phyloP scores from a whole-genome alignment of 1,140 invertebrate genomes.

The Temnothorax nylanderi region DNA sequence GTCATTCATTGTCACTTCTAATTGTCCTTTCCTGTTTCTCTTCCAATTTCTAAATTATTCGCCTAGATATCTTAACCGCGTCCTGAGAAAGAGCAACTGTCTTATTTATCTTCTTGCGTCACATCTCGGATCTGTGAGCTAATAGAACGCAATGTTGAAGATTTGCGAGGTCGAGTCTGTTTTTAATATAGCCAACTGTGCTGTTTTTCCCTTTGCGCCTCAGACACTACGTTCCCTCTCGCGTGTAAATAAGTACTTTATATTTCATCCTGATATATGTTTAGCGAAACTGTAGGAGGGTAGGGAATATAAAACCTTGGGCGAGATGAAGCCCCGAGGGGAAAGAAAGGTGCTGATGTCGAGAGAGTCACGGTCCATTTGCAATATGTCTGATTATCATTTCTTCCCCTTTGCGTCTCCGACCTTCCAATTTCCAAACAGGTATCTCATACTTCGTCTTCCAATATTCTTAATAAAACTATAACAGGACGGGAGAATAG shows the following conservation, averaged over 20 bases:
- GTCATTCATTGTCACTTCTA: not conserved
- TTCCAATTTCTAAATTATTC: constrained; percentile 22
- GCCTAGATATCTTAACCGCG: not conserved
- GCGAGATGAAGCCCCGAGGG: not conserved
- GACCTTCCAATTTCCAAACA: not conserved
- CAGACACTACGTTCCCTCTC: not conserved
- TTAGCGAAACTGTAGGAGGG: constrained; percentile 17
- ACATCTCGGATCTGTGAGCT: not conserved
- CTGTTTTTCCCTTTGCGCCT: not conserved
- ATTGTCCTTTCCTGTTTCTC: not conserved
- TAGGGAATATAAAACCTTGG: not conserved
- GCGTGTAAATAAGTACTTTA: constrained; percentile 10
- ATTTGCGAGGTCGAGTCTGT: not conserved
- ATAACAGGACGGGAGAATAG: not conserved
- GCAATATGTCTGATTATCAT: constrained; percentile 30
- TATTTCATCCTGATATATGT: constrained; percentile 29
- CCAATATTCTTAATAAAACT: constrained; percentile 54
- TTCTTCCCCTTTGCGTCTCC: not conserved
- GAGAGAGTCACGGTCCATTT: constrained; percentile 47
- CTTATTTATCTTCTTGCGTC: not conserved
- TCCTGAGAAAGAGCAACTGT: not conserved
- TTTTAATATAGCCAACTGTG: not conserved
- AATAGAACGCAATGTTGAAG: not conserved
- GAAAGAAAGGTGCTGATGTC: constrained; percentile 46
- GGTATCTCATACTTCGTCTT: constrained; percentile 13